phyloP scores from a whole-genome alignment of 2,888 invertebrate species.

The Ochropleura leucogaster region DNA sequence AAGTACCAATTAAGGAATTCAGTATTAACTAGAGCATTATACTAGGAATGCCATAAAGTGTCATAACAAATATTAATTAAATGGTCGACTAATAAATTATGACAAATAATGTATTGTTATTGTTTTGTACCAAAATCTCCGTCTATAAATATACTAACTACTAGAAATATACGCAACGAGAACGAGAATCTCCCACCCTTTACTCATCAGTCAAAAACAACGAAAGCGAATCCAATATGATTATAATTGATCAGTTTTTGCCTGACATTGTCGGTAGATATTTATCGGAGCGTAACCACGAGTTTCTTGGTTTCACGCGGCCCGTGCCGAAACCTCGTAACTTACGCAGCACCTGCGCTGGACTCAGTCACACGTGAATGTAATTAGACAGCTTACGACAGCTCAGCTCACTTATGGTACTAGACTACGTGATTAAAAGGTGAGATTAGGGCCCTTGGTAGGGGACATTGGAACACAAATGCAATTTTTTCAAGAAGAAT shows the following conservation, averaged over 20 bases:
- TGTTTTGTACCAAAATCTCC: not conserved
- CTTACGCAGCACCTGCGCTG: conserved; percentile 54
- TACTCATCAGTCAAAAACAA: not conserved
- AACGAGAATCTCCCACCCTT: not conserved
- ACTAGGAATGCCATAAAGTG: conserved; percentile 17
- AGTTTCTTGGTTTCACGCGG: conserved; percentile 68
- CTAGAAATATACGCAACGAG: not conserved
- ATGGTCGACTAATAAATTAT: conserved; percentile 7
- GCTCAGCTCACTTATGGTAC: conserved; percentile 18
- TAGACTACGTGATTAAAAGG: conserved; percentile 20
- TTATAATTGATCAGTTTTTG: conserved; percentile 54
- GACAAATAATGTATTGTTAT: not conserved
- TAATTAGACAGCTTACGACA: conserved; percentile 54
- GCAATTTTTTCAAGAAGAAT: not conserved
- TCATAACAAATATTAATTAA: not conserved
- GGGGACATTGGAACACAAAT: not conserved
- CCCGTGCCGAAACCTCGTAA: conserved; percentile 47
- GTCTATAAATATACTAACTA: not conserved
- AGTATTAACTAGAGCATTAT: conserved; percentile 15
- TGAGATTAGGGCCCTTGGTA: conserved; percentile 4
- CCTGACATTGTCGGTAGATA: conserved; percentile 65
- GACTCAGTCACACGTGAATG: conserved; percentile 59
- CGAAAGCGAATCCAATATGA: conserved; percentile 13
- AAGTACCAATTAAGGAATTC: conserved; percentile 5
- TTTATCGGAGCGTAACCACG: conserved; percentile 69